phyloP scores from a whole-genome alignment of 2,113 vertebrate species.

The Choloepus hoffmanni region DNA sequence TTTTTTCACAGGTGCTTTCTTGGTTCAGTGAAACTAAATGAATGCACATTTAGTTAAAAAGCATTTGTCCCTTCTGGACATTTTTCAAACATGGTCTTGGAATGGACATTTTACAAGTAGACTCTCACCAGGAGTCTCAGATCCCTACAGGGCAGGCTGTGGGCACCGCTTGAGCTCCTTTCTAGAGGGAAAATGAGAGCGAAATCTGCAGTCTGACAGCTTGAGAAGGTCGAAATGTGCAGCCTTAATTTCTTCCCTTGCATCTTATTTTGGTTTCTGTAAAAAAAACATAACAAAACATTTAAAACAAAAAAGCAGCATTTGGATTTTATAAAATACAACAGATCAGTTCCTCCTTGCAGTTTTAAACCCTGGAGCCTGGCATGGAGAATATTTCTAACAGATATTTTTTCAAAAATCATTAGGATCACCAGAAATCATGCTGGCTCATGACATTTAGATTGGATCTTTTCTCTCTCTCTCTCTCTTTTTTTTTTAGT shows the following conservation, averaged over 20 bases:
- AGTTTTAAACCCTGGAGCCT: constrained; percentile 70
- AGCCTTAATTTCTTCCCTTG: constrained; percentile 26
- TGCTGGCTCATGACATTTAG: constrained; percentile 56
- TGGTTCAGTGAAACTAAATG: background rate
- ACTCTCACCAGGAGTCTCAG: background rate
- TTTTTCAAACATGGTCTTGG: background rate
- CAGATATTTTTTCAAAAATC: constrained; percentile 78
- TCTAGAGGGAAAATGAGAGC: background rate
- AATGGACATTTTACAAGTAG: background rate
- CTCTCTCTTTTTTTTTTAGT: background rate
- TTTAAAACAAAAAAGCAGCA: constrained; percentile 71
- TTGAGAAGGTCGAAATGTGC: background rate
- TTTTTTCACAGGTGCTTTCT: constrained; percentile 27
- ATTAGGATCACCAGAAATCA: constrained; percentile 69
- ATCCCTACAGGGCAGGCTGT: background rate
- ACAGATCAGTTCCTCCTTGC: constrained; percentile 72
- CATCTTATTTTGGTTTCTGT: constrained; percentile 51
- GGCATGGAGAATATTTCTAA: constrained; percentile 45
- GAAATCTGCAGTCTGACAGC: background rate
- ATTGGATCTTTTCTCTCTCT: background rate
- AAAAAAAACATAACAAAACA: background rate
- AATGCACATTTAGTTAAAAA: background rate
- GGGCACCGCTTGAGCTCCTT: background rate
- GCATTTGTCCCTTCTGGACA: background rate
- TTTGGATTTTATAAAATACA: constrained; percentile 79